These are phyloP conservation scores for Drosophila paulistorum DNA, from an alignment of 1,140 invertebrate species.

Conservation along the genomic window DNA sequence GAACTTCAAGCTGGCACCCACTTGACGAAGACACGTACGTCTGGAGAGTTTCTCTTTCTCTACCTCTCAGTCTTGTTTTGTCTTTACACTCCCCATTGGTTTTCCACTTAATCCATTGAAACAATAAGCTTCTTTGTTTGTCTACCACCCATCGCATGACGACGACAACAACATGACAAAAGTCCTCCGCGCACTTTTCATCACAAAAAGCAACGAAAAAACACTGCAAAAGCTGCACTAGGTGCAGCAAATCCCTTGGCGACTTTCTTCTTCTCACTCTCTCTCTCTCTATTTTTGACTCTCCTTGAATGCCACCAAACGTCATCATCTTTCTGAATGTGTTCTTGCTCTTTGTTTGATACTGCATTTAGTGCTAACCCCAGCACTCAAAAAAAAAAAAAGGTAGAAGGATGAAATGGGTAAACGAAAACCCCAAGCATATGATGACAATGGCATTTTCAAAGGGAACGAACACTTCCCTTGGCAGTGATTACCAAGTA, in stretches of 20 bases:
- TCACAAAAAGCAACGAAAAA: constrained; percentile 21
- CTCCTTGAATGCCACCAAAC: constrained; percentile 29
- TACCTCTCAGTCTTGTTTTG: constrained; percentile 6
- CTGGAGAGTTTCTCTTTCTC: constrained; percentile 27
- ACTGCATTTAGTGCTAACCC: constrained; percentile 55
- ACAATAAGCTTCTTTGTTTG: constrained; percentile 64
- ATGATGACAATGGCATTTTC: constrained; percentile 53
- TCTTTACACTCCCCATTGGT: constrained; percentile 19
- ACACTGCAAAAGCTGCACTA: constrained; percentile 18
- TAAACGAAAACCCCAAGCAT: constrained; percentile 23
- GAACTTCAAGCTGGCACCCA: constrained; percentile 56
- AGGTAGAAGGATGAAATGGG: background rate
- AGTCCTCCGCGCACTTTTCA: constrained; percentile 6
- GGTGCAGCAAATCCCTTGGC: constrained; percentile 19
- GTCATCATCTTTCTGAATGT: constrained; percentile 27
- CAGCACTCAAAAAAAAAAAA: constrained; percentile 2
- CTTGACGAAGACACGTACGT: constrained; percentile 43
- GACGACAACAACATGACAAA: constrained; percentile 24
- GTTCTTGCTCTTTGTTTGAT: constrained; percentile 35
- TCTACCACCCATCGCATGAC: constrained; percentile 36
- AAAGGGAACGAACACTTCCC: constrained; percentile 32
- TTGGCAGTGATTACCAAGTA: constrained; percentile 58
- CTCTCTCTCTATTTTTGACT: constrained; percentile 2
- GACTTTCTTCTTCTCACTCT: background rate
- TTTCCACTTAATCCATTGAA: constrained; percentile 60